Conservation (phyloP, 2,797 vertebrate species). For the Leptoclinus maculatus region DNA sequence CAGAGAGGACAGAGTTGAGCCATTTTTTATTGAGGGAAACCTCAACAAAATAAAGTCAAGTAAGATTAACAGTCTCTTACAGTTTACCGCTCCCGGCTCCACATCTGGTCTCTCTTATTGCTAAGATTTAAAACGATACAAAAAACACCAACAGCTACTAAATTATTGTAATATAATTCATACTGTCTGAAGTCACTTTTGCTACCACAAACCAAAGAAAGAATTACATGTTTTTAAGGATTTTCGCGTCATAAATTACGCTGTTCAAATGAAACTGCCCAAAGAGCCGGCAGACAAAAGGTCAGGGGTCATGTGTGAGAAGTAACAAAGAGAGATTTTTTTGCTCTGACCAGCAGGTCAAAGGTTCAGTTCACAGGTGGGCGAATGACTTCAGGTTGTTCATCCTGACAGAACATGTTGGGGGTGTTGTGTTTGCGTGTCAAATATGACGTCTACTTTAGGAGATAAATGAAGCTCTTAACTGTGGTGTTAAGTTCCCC, state of each 20-base stretch:
- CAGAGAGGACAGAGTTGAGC: not conserved
- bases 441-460: conserved; percentile 24
- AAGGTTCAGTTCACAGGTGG: conserved; percentile 64
- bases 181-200: conserved; percentile 6
- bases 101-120: conserved; percentile 10
- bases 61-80: not conserved
- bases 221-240: not conserved
- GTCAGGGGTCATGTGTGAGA: conserved; percentile 65
- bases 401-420: conserved; percentile 47
- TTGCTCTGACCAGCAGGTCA: conserved; percentile 44
- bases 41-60: too few species aligned
- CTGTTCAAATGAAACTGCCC: conserved; percentile 30
- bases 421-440: conserved; percentile 21
- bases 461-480: conserved; percentile 41
- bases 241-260: conserved; percentile 20
- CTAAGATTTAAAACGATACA: conserved; percentile 12
- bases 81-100: conserved; percentile 12
- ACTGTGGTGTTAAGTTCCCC: too few species aligned
- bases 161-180: not conserved
- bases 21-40: not conserved
- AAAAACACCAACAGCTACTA: not conserved
- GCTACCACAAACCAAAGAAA: not conserved
- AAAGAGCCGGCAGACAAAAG: conserved; percentile 43
- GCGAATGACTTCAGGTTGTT: conserved; percentile 33
- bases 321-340: conserved; percentile 49